Percentiles rank a stretch among this genome's conserved stretches.
phyloP scores from a whole-genome alignment of 2,113 vertebrate species.

The Alethe diademata region DNA sequence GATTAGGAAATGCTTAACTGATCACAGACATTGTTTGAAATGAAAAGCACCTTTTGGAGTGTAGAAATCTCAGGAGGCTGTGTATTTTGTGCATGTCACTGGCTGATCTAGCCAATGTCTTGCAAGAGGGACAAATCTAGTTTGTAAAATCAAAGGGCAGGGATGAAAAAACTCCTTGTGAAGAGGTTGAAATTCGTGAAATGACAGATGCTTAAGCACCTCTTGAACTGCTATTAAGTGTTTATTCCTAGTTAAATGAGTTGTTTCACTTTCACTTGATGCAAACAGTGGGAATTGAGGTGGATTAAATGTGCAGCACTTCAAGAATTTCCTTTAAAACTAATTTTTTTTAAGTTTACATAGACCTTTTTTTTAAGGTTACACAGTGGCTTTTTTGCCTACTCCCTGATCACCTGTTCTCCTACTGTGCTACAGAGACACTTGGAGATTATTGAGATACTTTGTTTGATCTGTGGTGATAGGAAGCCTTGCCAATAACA shows the following conservation, averaged over 20 bases:
- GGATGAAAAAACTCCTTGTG: neutral
- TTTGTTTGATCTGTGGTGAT: neutral
- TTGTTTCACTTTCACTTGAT: neutral
- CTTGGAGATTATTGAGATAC: neutral
- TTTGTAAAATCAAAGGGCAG: neutral
- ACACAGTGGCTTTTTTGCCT: neutral
- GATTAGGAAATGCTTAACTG: neutral
- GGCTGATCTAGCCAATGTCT: neutral
- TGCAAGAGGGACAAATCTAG: neutral
- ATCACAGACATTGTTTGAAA: neutral
- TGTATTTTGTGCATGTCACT: neutral
- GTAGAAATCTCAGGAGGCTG: neutral
- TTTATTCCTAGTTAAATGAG: neutral
- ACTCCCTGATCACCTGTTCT: neutral
- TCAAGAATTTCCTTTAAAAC: neutral
- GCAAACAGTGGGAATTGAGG: neutral
- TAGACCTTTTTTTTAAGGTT: neutral
- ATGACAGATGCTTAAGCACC: neutral
- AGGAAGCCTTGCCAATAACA: neutral
- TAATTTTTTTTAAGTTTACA: neutral
- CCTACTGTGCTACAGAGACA: neutral
- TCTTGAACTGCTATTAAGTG: neutral
- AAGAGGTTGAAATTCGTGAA: neutral
- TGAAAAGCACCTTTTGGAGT: neutral
- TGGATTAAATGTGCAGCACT: neutral